phyloP scores from a whole-genome alignment of 2,888 invertebrate species.

The Lithophane socia region DNA sequence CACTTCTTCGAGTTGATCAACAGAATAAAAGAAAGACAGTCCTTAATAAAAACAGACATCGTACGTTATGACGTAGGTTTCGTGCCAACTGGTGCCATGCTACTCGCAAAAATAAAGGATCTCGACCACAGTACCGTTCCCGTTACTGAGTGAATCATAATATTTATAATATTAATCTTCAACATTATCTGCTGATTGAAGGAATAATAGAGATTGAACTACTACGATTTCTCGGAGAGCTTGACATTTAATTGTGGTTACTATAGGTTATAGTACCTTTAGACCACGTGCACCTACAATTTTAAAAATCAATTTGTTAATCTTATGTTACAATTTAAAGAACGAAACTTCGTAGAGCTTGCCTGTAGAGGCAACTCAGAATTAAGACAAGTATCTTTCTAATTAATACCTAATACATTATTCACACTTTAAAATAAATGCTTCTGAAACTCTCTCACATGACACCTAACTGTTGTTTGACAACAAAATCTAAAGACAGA shows the following conservation, averaged over 20 bases:
- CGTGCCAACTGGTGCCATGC: conserved; percentile 69
- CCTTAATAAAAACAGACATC: conserved; percentile 35
- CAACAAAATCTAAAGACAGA: conserved; percentile 20
- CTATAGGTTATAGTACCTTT: not conserved
- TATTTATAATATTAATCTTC: conserved; percentile 32
- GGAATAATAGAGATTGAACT: not conserved
- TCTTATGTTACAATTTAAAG: not conserved
- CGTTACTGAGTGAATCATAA: conserved; percentile 69
- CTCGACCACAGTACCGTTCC: conserved; percentile 57
- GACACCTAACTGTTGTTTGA: conserved; percentile 3
- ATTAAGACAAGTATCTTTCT: conserved; percentile 1
- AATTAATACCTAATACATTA: not conserved
- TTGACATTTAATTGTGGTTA: not conserved
- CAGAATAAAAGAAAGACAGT: conserved; percentile 41
- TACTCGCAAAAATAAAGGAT: conserved; percentile 63
- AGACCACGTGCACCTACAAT: not conserved
- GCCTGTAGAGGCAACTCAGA: too few relatives aligned
- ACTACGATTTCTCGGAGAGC: not conserved
- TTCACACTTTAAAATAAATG: conserved; percentile 11
- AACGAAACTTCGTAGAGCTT: not conserved
- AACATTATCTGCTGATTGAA: conserved; percentile 18
- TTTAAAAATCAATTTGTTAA: not conserved
- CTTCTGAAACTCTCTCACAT: conserved; percentile 10
- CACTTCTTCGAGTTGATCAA: not conserved
- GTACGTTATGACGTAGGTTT: conserved; percentile 40